These are phyloP conservation scores for Syngnathus typhle DNA, from an alignment of 2,113 vertebrate species.

Conservation along the genomic window DNA sequence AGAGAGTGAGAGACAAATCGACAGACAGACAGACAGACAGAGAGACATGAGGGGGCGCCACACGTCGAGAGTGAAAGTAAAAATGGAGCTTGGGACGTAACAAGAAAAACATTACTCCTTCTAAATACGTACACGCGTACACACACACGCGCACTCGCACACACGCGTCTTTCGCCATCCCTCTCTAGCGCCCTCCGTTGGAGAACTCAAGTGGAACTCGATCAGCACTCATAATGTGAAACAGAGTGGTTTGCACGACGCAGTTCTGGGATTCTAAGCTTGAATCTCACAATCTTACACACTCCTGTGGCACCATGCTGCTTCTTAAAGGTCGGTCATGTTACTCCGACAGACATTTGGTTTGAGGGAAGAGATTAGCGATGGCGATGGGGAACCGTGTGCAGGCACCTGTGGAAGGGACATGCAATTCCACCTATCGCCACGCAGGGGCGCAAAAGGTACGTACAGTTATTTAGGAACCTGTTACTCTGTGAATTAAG, in stretches of 20 bases:
- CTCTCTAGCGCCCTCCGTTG: constrained; percentile 2
- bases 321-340: too few relatives aligned
- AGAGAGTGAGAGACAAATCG: too few relatives aligned
- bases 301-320: too few relatives aligned
- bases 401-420: constrained; percentile 12
- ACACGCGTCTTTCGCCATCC: background rate
- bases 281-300: too few relatives aligned
- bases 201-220: background rate
- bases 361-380: too few relatives aligned
- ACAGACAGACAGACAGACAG: too few relatives aligned
- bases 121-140: background rate
- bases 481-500: background rate
- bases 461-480: constrained; percentile 3
- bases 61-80: constrained; percentile 14
- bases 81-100: background rate
- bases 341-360: too few relatives aligned
- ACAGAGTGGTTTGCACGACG: background rate
- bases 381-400: too few relatives aligned
- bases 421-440: constrained; percentile 1
- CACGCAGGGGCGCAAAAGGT: constrained; percentile 36
- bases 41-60: constrained; percentile 46
- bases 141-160: too few relatives aligned
- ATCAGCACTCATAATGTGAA: background rate
- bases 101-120: background rate
- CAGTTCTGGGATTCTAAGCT: background rate